Evolutionary conservation across 2,113 vertebrate genomes (phyloP).

Genomic region (Passer domesticus): DNA sequence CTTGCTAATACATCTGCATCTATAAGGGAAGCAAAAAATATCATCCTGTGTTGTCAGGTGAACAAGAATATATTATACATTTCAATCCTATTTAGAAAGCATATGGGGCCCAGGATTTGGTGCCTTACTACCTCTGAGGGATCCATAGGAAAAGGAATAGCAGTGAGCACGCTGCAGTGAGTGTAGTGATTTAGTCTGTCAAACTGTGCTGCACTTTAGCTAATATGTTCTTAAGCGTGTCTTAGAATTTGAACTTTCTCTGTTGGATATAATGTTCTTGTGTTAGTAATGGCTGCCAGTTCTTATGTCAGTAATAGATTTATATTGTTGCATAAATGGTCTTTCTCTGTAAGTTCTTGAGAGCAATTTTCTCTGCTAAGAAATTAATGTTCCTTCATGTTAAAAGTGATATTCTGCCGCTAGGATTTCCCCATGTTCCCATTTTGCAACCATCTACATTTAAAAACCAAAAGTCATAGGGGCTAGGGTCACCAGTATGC

Average conservation of each 20-base stretch:
- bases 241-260: neutral
- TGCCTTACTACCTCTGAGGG: neutral
- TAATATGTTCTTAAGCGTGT: neutral
- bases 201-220: neutral
- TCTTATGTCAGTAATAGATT: neutral
- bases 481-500: neutral
- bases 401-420: neutral
- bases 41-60: neutral
- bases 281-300: neutral
- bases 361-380: neutral
- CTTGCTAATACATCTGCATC: neutral
- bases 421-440: neutral
- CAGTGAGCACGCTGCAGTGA: neutral
- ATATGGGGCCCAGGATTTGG: neutral
- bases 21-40: neutral
- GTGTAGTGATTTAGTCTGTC: neutral
- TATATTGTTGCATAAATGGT: neutral
- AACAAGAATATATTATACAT: neutral
- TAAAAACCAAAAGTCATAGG: neutral
- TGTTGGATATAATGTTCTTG: neutral
- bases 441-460: neutral
- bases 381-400: neutral
- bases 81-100: neutral
- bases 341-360: neutral
- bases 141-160: neutral